These are phyloP conservation scores for Vicugna pacos DNA, from an alignment of 2,113 vertebrate species.

Conservation along the genomic window DNA sequence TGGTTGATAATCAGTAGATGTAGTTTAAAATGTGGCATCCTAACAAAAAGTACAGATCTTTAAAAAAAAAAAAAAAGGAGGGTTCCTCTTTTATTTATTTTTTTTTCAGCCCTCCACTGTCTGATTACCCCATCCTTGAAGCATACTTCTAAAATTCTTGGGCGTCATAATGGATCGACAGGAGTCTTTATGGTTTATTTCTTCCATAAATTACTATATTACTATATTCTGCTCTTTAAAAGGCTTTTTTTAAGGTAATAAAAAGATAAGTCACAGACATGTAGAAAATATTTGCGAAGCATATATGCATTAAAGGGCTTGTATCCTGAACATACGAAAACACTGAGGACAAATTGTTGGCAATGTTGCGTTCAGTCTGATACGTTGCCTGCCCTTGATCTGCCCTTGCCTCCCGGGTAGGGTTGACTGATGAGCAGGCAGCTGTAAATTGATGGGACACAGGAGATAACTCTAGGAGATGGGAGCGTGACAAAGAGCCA, in stretches of 20 bases:
- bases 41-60: background rate
- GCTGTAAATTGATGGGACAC: background rate
- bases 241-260: background rate
- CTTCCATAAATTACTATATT: background rate
- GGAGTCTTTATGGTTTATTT: background rate
- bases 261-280: background rate
- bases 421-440: background rate
- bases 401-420: background rate
- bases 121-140: background rate
- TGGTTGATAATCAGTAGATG: background rate
- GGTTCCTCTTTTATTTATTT: too few relatives aligned
- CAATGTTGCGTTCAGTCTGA: background rate
- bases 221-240: background rate
- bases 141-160: background rate
- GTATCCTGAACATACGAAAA: background rate
- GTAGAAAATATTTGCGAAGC: background rate
- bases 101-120: background rate
- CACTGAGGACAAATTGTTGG: background rate
- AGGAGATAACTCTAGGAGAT: background rate
- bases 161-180: rapidly evolving
- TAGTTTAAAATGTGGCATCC: background rate
- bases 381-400: background rate
- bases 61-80: background rate
- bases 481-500: background rate
- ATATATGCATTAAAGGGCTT: background rate